Percentiles rank a stretch among this genome's conserved stretches.
Conservation (phyloP, 1,140 invertebrate species). For the Chironomus tepperi region DNA sequence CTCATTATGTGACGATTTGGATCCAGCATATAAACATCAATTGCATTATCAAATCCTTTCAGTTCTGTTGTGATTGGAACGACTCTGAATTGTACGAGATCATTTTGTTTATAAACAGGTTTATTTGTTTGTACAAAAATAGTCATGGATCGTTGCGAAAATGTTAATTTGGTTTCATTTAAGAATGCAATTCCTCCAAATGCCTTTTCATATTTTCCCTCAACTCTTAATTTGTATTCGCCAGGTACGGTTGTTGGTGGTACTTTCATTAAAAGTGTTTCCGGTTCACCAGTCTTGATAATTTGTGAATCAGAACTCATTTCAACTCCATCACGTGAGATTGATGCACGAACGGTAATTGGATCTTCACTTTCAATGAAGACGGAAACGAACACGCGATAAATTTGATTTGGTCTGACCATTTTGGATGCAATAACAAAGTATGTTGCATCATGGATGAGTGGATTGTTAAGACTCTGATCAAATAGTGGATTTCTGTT, state of each 20-base stretch:
- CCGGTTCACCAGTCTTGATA: constrained; percentile 69
- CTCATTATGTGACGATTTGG: constrained; percentile 77
- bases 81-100: constrained; percentile 77
- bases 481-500: background rate
- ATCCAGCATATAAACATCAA: constrained; percentile 85
- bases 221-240: constrained; percentile 75
- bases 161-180: constrained; percentile 70
- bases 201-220: constrained; percentile 76
- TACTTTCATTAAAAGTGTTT: constrained; percentile 73
- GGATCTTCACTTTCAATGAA: constrained; percentile 55
- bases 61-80: constrained; percentile 85
- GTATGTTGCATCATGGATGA: constrained; percentile 48
- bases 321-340: constrained; percentile 80
- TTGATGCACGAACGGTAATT: constrained; percentile 70
- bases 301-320: constrained; percentile 64
- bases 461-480: background rate
- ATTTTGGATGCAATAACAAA: constrained; percentile 79
- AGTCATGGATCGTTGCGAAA: constrained; percentile 85
- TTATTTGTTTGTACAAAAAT: constrained; percentile 94
- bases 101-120: constrained; percentile 88
- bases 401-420: constrained; percentile 78
- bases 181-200: constrained; percentile 76
- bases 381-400: constrained; percentile 71
- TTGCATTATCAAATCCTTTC: constrained; percentile 74
- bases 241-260: constrained; percentile 73